A percentile compares a stretch with the other conserved stretches of the same genome.
These are phyloP conservation scores for Synanthedon vespiformis DNA, from an alignment of 2,888 invertebrate genomes.

Conservation along the genomic window DNA sequence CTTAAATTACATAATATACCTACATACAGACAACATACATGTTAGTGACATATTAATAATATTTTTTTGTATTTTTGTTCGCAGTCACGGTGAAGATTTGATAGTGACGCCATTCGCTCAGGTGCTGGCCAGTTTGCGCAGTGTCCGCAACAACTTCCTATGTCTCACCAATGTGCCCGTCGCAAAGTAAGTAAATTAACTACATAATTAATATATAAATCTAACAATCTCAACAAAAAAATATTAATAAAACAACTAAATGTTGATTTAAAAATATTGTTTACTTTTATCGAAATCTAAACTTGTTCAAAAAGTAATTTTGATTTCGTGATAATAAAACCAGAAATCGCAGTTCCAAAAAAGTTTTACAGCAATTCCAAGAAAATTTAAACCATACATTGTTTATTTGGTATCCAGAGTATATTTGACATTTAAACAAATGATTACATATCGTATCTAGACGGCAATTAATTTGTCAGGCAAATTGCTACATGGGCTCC, in stretches of 20 bases:
- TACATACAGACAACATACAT: neutral
- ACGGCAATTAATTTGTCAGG: neutral
- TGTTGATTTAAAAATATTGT: too few species aligned
- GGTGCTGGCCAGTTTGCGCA: slow-evolving; percentile 97
- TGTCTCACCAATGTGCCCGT: slow-evolving; percentile 94
- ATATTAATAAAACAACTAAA: too few species aligned
- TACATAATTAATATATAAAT: too few species aligned
- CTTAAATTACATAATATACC: too few species aligned
- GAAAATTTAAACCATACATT: too few species aligned
- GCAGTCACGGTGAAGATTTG: slow-evolving; percentile 97
- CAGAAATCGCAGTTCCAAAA: too few species aligned
- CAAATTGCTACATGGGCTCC: neutral
- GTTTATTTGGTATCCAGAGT: too few species aligned
- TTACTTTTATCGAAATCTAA: too few species aligned
- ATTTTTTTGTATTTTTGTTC: slow-evolving; percentile 27
- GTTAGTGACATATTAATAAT: slow-evolving; percentile 4
- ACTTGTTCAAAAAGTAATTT: too few species aligned
- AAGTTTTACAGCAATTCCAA: too few species aligned
- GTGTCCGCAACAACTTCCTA: slow-evolving; percentile 98
- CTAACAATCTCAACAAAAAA: too few species aligned
- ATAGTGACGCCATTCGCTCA: slow-evolving; percentile 99
- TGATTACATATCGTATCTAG: neutral
- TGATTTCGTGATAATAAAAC: too few species aligned
- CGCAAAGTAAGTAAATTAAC: slow-evolving; percentile 79
- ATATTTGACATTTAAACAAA: neutral